Base-by-base conservation (phyloP, 1,140 invertebrate genomes). In the Dermatophagoides farinae region DNA sequence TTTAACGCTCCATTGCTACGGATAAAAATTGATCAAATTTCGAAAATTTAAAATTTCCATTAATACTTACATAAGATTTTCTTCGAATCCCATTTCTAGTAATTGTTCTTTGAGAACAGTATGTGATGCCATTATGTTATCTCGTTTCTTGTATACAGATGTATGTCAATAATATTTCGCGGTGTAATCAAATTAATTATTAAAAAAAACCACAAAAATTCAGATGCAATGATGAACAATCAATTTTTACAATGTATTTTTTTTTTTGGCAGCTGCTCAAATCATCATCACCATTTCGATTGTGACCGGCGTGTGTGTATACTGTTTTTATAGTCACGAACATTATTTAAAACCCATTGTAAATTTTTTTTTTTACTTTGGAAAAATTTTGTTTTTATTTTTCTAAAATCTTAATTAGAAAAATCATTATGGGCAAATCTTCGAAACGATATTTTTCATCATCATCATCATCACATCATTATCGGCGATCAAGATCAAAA, bases 21-120 rank as follows among this genome's bases (percentile, higher is more conserved):
- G n/a, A n/a, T n/a, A 49, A 58, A 58, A 18, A 58, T 22, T 46
- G 10, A 16, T 31, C 23, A 39, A 25, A 12, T 31, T n/a, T n/a
- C n/a, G 38, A 22, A 31, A 55, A 4, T 38, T 38, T 38, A 31
- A 57, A 44, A 31, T 58, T 37, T 55, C 18, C 4, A 52, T 49
- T 22, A 47, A 20, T 22, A 47, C 23, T 20, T 60, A 60, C 58
- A 60, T 60, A 18, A 47, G 43, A 12, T 50, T 47, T 5, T 49
- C 58, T 12, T 60, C 58, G 20, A 60, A 60, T 18, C 58, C 58
- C 58, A 60, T 60, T 52, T 60, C 58, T 6, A 47, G 1, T 16
- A 60, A 23, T 50, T 60, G 58, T 52, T 60, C 58, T 31, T 31
- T 50, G 10, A 60, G 44, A 1, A 60, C 58, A 1, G 9, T 22